A percentile compares a stretch with the other conserved stretches of the same genome.
These are phyloP conservation scores for Oligia latruncula DNA, from an alignment of 2,888 invertebrate genomes.

Conservation along the genomic window DNA sequence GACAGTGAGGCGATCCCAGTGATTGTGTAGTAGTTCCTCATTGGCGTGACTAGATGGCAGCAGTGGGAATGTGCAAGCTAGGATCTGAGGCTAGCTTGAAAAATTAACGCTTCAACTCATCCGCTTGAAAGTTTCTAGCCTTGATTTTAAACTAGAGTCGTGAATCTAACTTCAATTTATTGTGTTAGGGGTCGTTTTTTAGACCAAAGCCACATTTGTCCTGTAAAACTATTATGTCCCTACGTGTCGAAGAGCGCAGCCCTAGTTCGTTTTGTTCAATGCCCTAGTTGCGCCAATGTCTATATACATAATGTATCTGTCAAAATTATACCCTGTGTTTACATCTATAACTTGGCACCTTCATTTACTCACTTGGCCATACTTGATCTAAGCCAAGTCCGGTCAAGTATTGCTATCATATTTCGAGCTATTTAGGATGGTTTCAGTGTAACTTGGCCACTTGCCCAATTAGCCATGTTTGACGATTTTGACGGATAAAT, in stretches of 20 bases:
- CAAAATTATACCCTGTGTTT: constrained; percentile 43
- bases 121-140: constrained; percentile 17
- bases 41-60: constrained; percentile 63
- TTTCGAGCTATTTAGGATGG: constrained; percentile 23
- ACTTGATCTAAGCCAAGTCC: constrained; percentile 39
- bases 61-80: constrained; percentile 37
- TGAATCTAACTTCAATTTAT: constrained; percentile 40
- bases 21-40: constrained; percentile 46
- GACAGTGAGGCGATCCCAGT: constrained; percentile 65
- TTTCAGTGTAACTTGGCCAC: constrained; percentile 37
- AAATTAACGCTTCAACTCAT: constrained; percentile 20
- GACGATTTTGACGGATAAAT: constrained; percentile 46
- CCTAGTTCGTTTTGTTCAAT: constrained; percentile 36
- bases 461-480: constrained; percentile 33
- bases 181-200: constrained; percentile 56
- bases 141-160: constrained; percentile 26
- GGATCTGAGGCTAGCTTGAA: not conserved
- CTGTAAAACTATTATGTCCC: constrained; percentile 6
- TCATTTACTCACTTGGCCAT: constrained; percentile 25
- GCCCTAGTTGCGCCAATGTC: constrained; percentile 62
- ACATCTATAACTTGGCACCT: constrained; percentile 21
- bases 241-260: constrained; percentile 5
- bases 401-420: constrained; percentile 36
- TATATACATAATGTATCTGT: constrained; percentile 46
- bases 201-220: constrained; percentile 24